Conservation (phyloP, 2,888 invertebrate genomes). For the Drosophila nr. perissopoda region DNA sequence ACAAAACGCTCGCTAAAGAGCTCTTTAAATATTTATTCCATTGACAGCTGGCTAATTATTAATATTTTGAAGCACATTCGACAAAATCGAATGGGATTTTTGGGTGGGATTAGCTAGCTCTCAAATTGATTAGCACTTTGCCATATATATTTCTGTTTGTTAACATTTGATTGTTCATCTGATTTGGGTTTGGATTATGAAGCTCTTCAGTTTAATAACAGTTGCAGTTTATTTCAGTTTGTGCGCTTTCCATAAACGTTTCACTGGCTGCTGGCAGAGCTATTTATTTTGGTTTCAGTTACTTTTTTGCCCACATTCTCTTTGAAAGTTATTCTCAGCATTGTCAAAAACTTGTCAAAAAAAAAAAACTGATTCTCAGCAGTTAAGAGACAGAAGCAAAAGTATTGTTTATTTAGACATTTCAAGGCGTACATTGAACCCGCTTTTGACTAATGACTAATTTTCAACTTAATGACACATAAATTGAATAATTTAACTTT, state of each 20-base stretch:
- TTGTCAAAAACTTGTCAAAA: background rate
- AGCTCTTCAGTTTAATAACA: background rate
- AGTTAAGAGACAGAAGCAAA: constrained; percentile 4
- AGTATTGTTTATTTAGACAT: constrained; percentile 9
- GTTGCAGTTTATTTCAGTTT: background rate
- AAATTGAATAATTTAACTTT: background rate
- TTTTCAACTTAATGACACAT: background rate
- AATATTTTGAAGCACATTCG: background rate
- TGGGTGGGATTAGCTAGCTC: background rate
- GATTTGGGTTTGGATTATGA: background rate
- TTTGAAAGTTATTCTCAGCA: constrained; percentile 1
- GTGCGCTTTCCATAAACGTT: background rate
- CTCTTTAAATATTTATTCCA: constrained; percentile 30
- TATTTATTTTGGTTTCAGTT: background rate
- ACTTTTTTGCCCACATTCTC: background rate
- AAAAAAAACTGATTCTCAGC: background rate
- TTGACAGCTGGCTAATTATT: constrained; percentile 6
- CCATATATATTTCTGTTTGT: background rate
- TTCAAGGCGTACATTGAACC: constrained; percentile 31
- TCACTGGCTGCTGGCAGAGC: background rate
- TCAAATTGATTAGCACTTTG: background rate
- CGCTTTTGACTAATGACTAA: constrained; percentile 13
- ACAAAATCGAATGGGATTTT: background rate
- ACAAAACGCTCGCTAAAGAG: constrained; percentile 17
- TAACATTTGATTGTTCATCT: background rate